Base-by-base conservation (phyloP, 2,113 vertebrate species). In the Archocentrus centrarchus region DNA sequence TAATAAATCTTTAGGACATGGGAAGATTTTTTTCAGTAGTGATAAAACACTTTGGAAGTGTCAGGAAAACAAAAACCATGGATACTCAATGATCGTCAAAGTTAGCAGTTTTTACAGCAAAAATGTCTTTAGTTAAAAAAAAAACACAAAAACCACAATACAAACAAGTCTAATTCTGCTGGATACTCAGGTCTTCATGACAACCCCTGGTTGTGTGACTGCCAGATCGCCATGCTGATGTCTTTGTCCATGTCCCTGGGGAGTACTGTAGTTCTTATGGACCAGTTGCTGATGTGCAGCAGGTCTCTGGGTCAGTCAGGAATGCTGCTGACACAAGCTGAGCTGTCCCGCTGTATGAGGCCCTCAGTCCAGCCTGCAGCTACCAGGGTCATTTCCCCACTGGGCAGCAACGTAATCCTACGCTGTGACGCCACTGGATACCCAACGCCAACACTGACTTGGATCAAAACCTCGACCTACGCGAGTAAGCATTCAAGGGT, bases 121-220 rank as follows among this genome's bases (percentile, higher is more conserved):
- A 47, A 13, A 15, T 47, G 44, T 47, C 13, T 47, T 44, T 44
- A 11, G 3, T 41, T 10, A 41, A 41, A 41, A 9, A 41, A 41
- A 3, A 41, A 27, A 2, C 11, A 41, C 39, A 11, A 41, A 41
- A 41, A 10, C 39, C 11, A 11, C 11, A 44, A 13, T 44, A 44
- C 41, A 79, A 85, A 73, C n/a, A 41, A 7, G 5, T n/a, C 5
- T 14, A 55, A 84, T 53, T 81, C 1, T 89, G 18, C 57, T 81
- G 41, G 35, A 24, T 77, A 68, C 18, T 37, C 57, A 99, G 98
- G 98, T 94, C 93, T 99, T 59, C 98, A 98, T 91, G 98, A 99
- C 93, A 99, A 99, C 85, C 97, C 97, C 2, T 99, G 98, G 98
- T 93, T 96, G 89, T 98, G 98, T 86, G 97, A 99, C 93, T 99